Conservation (phyloP, 64 coral and sea anemone species). For the Cladopsammia gracilis region DNA sequence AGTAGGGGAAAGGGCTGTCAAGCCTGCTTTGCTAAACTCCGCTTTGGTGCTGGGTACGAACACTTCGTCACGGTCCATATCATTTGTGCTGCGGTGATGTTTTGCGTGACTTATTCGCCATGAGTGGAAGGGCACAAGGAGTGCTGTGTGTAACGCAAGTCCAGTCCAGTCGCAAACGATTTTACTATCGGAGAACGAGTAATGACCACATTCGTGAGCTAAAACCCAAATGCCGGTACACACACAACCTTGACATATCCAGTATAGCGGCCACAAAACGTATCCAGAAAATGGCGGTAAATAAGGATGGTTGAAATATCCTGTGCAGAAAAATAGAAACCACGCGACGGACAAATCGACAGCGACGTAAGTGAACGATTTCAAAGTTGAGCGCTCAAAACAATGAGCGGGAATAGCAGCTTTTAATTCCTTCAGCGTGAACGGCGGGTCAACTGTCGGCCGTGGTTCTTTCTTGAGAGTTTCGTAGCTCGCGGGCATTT, state of each 20-base stretch:
- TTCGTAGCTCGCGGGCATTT: constrained; percentile 59
- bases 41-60: constrained; percentile 70
- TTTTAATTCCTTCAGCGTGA: constrained; percentile 77
- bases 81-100: constrained; percentile 76
- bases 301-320: constrained; percentile 64
- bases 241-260: constrained; percentile 76
- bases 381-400: constrained; percentile 77
- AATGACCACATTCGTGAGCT: constrained; percentile 79
- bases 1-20: neutral
- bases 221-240: constrained; percentile 77
- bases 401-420: constrained; percentile 61
- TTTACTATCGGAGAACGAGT: constrained; percentile 79
- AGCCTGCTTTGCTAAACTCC: constrained; percentile 15
- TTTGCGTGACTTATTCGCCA: constrained; percentile 84
- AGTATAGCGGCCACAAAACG: constrained; percentile 69
- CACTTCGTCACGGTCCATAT: constrained; percentile 74
- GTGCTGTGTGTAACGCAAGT: constrained; percentile 42
- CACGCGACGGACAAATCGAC: constrained; percentile 39
- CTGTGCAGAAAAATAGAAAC: constrained; percentile 33
- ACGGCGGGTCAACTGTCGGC: constrained; percentile 53
- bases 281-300: constrained; percentile 27
- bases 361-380: constrained; percentile 37
- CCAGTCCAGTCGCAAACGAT: constrained; percentile 47
- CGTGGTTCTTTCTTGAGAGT: constrained; percentile 58
- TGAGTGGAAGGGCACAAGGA: constrained; percentile 75